These are phyloP conservation scores for Drosophila paramelanica DNA, from an alignment of 2,888 invertebrate species.

Conservation along the genomic window DNA sequence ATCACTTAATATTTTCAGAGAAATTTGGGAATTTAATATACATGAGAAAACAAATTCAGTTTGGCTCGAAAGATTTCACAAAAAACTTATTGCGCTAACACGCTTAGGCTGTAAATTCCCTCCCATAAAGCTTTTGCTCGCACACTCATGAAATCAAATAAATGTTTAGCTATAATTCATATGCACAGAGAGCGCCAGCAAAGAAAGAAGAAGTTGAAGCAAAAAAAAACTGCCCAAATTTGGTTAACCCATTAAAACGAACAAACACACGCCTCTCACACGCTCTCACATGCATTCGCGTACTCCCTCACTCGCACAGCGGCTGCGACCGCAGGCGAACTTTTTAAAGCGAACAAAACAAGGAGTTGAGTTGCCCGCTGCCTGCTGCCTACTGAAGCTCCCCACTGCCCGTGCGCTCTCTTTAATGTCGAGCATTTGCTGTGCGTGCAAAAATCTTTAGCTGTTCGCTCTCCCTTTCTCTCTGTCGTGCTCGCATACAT, in stretches of 20 bases:
- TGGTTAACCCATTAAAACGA: conserved; percentile 64
- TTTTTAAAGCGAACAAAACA: conserved; percentile 8
- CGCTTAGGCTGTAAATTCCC: neutral
- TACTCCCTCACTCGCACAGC: neutral
- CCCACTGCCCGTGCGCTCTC: neutral
- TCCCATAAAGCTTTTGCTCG: conserved; percentile 4
- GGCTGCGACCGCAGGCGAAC: neutral
- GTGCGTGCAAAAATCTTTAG: conserved; percentile 72
- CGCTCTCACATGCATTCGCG: conserved; percentile 4
- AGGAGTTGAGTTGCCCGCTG: neutral
- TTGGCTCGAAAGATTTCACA: neutral
- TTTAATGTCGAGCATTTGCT: conserved; percentile 43
- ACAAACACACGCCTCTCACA: conserved; percentile 15
- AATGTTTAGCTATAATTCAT: conserved; percentile 47
- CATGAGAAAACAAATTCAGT: neutral
- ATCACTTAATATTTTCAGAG: neutral
- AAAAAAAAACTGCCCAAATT: conserved; percentile 14
- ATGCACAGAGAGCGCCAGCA: conserved; percentile 10
- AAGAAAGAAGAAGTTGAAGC: neutral
- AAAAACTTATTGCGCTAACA: neutral
- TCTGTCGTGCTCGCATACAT: conserved; percentile 12
- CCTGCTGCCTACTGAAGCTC: conserved; percentile 8
- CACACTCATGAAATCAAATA: conserved; percentile 35
- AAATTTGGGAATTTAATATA: neutral
- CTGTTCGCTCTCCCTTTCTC: conserved; percentile 25